Base-by-base conservation (phyloP, 1,140 invertebrate species). In the Meteorus sp. region DNA sequence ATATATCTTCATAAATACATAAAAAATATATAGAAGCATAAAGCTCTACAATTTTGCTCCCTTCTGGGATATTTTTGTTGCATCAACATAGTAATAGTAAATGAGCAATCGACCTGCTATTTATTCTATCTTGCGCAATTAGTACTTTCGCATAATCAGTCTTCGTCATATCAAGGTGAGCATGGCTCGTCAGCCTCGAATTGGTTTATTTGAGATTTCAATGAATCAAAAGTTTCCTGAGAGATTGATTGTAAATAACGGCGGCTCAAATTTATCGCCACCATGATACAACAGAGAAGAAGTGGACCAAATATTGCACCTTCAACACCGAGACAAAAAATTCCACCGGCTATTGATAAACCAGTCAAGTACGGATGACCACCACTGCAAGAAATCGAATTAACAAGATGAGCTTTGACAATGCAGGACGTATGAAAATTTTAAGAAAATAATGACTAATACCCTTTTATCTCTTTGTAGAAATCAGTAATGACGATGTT, bases 361-460 rank as follows among this genome's bases (percentile, higher is more conserved):
- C 95, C 97, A n/a, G 97, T 99, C 23, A 99, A 85, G 81, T 99
- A 99, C 0, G 97, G 97, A 84, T 99, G 97, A 20, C 95, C 94
- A 8, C 92, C 93, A 56, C 90, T 93, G 68, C 47, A 85, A 80
- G 53, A 62, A 53, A 33, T 60, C 19, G 59, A 45, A 61, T 19
- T 50, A 55, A 25, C 2, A 62, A 31, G 60, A 65, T 58, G 23
- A 22, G 63, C 58, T 37, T 64, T 47, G 23, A 25, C 43, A 55
- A 23, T 56, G 29, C 33, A 52, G 37, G 15, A 48, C 17, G 17
- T 37, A 57, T 31, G 31, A 45, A 33, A 50, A 51, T 15, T 15
- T 4, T 3, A 25, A 25, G 1, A 11, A 20, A 8, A 41, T 15
- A 6, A 41, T 50, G 9, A 33, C 27, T 15, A 15, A 47, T 79